phyloP scores from a whole-genome alignment of 92 coral and sea anemone genomes.

The Meandrina meandrites region DNA sequence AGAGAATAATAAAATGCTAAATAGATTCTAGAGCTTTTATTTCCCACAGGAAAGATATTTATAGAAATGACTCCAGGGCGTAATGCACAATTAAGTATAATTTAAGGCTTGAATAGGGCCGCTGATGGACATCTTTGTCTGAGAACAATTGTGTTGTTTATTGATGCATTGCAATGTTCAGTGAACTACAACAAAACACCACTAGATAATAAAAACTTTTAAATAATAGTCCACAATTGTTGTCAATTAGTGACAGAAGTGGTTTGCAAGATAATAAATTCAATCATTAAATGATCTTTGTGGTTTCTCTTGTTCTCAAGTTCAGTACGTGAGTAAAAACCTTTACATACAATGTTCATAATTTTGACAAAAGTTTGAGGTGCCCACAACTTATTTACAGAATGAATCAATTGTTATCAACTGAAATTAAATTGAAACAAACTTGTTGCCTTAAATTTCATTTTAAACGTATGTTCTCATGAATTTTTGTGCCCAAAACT shows the following conservation, averaged over 20 bases:
- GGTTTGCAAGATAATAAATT: neutral
- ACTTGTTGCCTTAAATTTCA: too few species aligned
- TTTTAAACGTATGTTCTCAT: too few species aligned
- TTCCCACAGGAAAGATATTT: slow-evolving; percentile 35
- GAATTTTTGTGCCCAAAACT: too few species aligned
- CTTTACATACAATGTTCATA: too few species aligned
- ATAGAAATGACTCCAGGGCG: neutral
- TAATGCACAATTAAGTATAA: slow-evolving; percentile 13
- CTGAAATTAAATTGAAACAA: too few species aligned
- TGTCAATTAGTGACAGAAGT: neutral
- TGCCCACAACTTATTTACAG: too few species aligned
- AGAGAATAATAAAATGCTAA: neutral
- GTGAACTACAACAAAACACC: slow-evolving; percentile 7
- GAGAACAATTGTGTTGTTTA: neutral
- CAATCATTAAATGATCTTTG: neutral
- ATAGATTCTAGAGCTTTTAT: slow-evolving; percentile 1
- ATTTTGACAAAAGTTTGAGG: too few species aligned
- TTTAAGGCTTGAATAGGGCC: slow-evolving; percentile 6
- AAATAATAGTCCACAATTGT: neutral
- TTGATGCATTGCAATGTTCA: slow-evolving; percentile 7
- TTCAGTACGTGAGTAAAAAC: neutral
- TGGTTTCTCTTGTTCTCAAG: neutral
- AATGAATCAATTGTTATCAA: too few species aligned
- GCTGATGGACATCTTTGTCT: neutral
- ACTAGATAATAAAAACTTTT: neutral